Conservation (phyloP, 2,888 invertebrate species). For the Drosophila tripunctata region DNA sequence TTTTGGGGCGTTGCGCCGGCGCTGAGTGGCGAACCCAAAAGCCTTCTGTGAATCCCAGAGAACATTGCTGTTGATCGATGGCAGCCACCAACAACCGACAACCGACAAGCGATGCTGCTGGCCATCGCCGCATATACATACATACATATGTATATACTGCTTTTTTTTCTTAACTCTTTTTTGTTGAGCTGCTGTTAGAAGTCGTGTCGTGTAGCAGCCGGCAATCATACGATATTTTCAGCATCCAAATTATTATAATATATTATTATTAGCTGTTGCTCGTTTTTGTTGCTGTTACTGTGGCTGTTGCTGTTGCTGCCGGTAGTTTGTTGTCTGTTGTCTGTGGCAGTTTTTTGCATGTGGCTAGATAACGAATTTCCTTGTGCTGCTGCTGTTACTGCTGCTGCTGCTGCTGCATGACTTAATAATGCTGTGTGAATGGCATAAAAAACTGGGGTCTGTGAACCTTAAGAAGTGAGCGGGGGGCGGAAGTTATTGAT, state of each 20-base stretch:
- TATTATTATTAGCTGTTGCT: conserved; percentile 80
- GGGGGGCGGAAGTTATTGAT: neutral
- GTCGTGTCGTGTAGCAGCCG: conserved; percentile 62
- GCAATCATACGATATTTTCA: conserved; percentile 82
- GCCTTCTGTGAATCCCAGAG: conserved; percentile 20
- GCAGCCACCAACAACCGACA: conserved; percentile 9
- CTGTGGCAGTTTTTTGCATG: conserved; percentile 44
- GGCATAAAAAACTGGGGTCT: conserved; percentile 42
- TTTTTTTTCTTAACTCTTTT: conserved; percentile 12
- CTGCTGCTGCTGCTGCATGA: conserved; percentile 39
- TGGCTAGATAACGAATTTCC: conserved; percentile 51
- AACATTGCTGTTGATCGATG: conserved; percentile 56
- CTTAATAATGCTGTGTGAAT: conserved; percentile 54
- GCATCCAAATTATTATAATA: conserved; percentile 83
- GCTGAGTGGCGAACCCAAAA: conserved; percentile 35
- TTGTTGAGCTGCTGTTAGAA: conserved; percentile 57
- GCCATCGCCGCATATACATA: conserved; percentile 24
- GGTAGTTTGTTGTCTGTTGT: conserved; percentile 32
- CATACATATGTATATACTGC: too few relatives aligned
- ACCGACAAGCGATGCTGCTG: conserved; percentile 35
- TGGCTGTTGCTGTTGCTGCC: conserved; percentile 27
- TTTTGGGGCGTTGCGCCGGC: conserved; percentile 68
- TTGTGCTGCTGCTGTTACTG: too few relatives aligned
- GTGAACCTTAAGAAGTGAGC: conserved; percentile 44
- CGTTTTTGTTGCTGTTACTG: conserved; percentile 21